Evolutionary conservation across 2,113 vertebrate genomes (phyloP), one percentile per base, ranked within the genome.

Genomic region (Nothocercus nigrocapillus): DNA sequence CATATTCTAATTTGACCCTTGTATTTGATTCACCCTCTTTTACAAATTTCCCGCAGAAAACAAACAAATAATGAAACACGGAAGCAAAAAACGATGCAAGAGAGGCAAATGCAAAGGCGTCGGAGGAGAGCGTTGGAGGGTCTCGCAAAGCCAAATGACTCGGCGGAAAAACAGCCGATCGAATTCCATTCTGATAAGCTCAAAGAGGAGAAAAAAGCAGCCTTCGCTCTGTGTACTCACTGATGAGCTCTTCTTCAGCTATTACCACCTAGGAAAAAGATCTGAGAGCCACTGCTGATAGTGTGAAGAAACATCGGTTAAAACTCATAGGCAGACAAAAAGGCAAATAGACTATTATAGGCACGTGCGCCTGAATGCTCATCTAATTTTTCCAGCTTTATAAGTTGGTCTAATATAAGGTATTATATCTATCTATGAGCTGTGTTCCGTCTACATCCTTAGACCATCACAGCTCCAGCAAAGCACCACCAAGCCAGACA

Each of bases 281-380:
- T 95, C 85, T 97, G 91, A 95, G 81, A 87, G 58, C 83, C 77
- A 93, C 94, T 47, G 93, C 91, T 94, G 91, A 36, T 47, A 79
- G 94, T 66, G 90, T 82, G 95, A 96, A 90, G 89, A 74, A 93
- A 84, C 95, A 92, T 94, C 86, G 87, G 34, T 95, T 89, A 90
- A 84, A 94, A 81, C 90, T 95, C 73, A 34, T 6, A 85, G 95
- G 78, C 87, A 89, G 89, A 62, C 88, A 89, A 40, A 88, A 92
- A 75, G 66, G 73, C 94, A 87, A 58, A 73, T 56, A 11, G 69
- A 93, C 78, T 90, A 85, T 79, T 72, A 64, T 2, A 92, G 80
- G 38, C 61, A 61, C 38, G 64, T 68, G 72, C 58, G 73, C 51
- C 80, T 86, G 77, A 86, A 85, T 95, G 73, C 76, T 90, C 86